Evolutionary conservation across 2,113 vertebrate genomes (phyloP), one percentile per base, ranked within the genome.

Genomic region (Ptyas mucosa): DNA sequence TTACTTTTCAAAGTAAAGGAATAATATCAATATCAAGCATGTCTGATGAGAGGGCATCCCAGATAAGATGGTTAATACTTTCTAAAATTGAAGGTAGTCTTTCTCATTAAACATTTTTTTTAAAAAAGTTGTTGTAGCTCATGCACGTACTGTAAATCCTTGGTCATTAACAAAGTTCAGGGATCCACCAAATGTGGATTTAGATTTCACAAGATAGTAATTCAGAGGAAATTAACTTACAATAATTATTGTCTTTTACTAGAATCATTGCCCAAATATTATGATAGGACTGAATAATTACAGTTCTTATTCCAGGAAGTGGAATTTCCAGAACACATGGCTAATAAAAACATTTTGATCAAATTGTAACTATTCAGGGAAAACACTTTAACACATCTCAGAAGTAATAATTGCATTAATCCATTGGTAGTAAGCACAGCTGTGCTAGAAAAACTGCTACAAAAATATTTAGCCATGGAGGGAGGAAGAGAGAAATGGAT

Each of bases 21-120:
- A 69, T 69, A 46, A 75, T 85, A 49, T 49, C 46, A 23, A 54
- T 53, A 23, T 64, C 18, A 46, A 89, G 55, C 49, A 54, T 53
- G 69, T 23, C 18, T 43, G n/a, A 51, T 12, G 69, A 49, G 4
- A 69, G 1, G 39, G 51, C 12, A 49, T 57, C 90, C 85, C 54
- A 91, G 64, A 85, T 26, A 61, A 91, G 6, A 24, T 86, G n/a
- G 34, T 91, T 21, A 86, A 54, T 34, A 54, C 43, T 89, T 86
- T 26, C 1, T 86, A 34, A 86, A 89, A 93, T 52, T n/a, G 5
- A 57, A 91, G 5, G 18, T n/a, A 54, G 18, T 49, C 53, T 64
- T 29, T 91, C 49, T 91, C 75, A 69, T 89, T 51, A 91, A 89
- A 54, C 75, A 69, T 91, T 93, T 91, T 29, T 61, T 34, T 26